phyloP scores from a whole-genome alignment of 2,797 vertebrate species.

The Enteromius trimaculatus region DNA sequence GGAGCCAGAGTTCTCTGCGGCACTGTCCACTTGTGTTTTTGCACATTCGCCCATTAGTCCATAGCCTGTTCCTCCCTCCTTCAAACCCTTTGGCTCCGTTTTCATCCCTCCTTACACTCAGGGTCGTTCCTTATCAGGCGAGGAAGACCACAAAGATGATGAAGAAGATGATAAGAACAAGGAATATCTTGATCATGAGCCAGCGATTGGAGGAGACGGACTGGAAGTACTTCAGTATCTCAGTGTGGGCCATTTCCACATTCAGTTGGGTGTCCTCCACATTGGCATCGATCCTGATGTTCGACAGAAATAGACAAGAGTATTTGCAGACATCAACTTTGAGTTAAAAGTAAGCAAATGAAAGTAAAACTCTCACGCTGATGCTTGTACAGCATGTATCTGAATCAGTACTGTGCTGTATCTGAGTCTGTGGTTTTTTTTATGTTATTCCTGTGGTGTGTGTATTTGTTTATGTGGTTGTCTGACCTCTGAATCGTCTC shows the following conservation, averaged over 20 bases:
- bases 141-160: constrained; percentile 97
- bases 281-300: constrained; percentile 88
- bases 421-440: neutral
- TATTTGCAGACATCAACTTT: neutral
- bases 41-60: constrained; percentile 65
- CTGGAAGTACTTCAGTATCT: constrained; percentile 98
- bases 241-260: constrained; percentile 89
- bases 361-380: neutral
- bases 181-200: constrained; percentile 98
- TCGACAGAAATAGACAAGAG: neutral
- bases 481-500: constrained; percentile 90
- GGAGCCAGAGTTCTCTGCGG: constrained; percentile 22
- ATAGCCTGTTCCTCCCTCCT: constrained; percentile 52
- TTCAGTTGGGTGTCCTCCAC: constrained; percentile 93
- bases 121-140: constrained; percentile 76
- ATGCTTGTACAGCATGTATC: neutral
- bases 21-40: constrained; percentile 48
- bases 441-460: neutral
- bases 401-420: neutral
- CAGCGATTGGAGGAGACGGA: constrained; percentile 96
- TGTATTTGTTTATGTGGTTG: neutral
- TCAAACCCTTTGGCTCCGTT: constrained; percentile 46
- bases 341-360: neutral
- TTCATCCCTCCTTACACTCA: constrained; percentile 4
- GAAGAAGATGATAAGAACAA: constrained; percentile 94